phyloP scores from a whole-genome alignment of 2,113 vertebrate species.

The Entosphenus tridentatus region DNA sequence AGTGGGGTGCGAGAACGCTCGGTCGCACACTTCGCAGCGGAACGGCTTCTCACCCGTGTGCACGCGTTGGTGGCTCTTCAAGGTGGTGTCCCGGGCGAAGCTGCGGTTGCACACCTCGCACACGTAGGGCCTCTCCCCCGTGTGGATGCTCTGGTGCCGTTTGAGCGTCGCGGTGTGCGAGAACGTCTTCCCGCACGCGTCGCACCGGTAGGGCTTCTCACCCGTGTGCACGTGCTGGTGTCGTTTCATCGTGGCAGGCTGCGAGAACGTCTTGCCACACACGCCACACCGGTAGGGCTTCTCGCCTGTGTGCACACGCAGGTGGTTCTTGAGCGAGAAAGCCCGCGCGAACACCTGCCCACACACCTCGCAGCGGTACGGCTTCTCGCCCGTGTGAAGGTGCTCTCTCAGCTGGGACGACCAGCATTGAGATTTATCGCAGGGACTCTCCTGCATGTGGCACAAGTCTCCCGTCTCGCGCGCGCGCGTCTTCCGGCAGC shows the following conservation, averaged over 20 bases:
- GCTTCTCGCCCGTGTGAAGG: conserved; percentile 34
- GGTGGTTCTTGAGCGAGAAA: background rate
- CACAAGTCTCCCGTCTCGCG: conserved; percentile 18
- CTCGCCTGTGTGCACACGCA: background rate
- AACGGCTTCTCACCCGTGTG: conserved; percentile 2
- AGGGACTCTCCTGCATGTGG: background rate
- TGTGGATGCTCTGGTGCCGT: background rate
- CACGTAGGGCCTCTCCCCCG: background rate
- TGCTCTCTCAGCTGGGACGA: conserved; percentile 50
- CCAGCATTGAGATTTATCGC: background rate
- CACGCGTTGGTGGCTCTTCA: background rate
- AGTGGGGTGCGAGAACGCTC: conserved; percentile 2
- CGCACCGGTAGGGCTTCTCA: background rate
- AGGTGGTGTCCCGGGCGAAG: background rate
- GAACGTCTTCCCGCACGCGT: background rate
- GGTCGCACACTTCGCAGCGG: conserved; percentile 4
- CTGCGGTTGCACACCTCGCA: background rate
- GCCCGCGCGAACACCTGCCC: background rate
- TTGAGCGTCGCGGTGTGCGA: background rate
- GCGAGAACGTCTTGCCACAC: background rate
- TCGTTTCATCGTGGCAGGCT: background rate
- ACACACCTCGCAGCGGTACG: background rate
- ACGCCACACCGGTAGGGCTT: background rate
- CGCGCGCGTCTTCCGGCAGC: conserved; percentile 17
- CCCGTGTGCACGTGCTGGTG: background rate